Percentiles rank a stretch among this genome's conserved stretches.
These are phyloP conservation scores for Aphelocoma californica DNA, from an alignment of 2,797 vertebrate genomes.

Conservation along the genomic window DNA sequence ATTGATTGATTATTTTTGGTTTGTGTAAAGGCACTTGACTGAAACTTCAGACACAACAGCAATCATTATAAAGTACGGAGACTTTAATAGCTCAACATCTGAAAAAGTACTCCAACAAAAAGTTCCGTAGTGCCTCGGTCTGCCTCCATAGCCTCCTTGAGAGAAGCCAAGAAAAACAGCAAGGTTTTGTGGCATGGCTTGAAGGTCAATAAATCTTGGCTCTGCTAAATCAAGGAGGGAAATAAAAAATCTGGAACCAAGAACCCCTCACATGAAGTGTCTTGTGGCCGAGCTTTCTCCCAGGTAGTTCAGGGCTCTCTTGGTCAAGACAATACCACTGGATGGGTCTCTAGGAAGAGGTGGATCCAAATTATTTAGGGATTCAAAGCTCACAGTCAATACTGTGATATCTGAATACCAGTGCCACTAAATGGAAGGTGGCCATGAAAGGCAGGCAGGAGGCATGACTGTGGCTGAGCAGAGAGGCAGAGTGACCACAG, in stretches of 20 bases:
- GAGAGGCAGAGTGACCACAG: background rate
- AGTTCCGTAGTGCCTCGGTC: background rate
- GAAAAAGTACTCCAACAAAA: slow-evolving; percentile 33
- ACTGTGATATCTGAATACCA: background rate
- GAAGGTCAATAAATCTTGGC: slow-evolving; percentile 10
- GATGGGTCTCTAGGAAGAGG: background rate
- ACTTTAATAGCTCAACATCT: slow-evolving; percentile 29
- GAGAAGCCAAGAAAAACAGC: slow-evolving; percentile 38
- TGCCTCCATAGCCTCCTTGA: background rate
- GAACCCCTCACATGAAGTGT: background rate
- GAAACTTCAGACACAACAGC: slow-evolving; percentile 25
- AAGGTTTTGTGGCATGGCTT: background rate
- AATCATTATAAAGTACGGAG: slow-evolving; percentile 24
- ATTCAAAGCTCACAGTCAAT: background rate
- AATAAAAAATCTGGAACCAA: background rate
- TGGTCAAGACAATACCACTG: background rate
- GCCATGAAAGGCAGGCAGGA: background rate
- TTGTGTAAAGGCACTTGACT: background rate
- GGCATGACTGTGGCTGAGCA: background rate
- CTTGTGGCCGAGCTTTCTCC: background rate
- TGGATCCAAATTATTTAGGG: background rate
- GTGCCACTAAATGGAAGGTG: background rate
- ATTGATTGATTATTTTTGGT: slow-evolving; percentile 28
- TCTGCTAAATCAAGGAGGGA: background rate
- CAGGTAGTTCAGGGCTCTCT: background rate